Evolutionary conservation across 2,888 invertebrate species (phyloP).

Genomic region (Loripinus fragilis): DNA sequence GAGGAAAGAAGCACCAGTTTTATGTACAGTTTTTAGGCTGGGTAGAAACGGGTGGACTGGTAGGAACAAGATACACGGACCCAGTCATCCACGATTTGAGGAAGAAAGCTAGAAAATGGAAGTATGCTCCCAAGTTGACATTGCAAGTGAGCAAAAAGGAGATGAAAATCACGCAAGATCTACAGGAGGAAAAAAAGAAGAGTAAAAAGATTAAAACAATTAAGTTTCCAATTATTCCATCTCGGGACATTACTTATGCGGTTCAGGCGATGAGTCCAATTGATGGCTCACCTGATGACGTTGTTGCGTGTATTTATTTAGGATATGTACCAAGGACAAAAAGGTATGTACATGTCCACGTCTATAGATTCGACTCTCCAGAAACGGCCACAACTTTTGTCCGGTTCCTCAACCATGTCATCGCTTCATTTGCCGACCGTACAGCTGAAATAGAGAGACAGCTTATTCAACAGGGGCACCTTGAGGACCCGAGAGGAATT

Average conservation of each 20-base stretch:
- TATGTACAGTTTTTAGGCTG: conserved; percentile 92
- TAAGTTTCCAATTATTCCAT: conserved; percentile 85
- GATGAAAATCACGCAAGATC: conserved; percentile 94
- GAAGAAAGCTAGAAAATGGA: conserved; percentile 92
- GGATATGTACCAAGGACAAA: conserved; percentile 97
- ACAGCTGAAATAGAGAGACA: conserved; percentile 90
- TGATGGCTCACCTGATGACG: conserved; percentile 90
- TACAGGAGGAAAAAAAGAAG: conserved; percentile 82
- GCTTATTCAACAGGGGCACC: conserved; percentile 73
- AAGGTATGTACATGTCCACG: conserved; percentile 97
- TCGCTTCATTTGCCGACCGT: conserved; percentile 92
- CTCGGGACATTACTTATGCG: conserved; percentile 92
- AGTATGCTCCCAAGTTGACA: conserved; percentile 91
- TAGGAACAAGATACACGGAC: conserved; percentile 92
- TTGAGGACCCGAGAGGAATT: conserved; percentile 63
- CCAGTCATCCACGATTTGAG: conserved; percentile 93
- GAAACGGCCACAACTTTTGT: conserved; percentile 95
- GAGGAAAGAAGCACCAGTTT: conserved; percentile 82
- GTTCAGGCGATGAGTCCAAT: conserved; percentile 88
- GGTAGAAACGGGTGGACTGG: conserved; percentile 94
- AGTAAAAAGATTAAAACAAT: conserved; percentile 86
- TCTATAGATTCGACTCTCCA: conserved; percentile 96
- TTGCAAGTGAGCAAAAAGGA: conserved; percentile 90
- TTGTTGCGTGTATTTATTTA: conserved; percentile 96
- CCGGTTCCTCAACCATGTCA: conserved; percentile 91